A percentile compares a stretch with the other conserved stretches of the same genome.
Evolutionary conservation across 2,888 invertebrate species (phyloP).

Genomic region (Eulithis testata): DNA sequence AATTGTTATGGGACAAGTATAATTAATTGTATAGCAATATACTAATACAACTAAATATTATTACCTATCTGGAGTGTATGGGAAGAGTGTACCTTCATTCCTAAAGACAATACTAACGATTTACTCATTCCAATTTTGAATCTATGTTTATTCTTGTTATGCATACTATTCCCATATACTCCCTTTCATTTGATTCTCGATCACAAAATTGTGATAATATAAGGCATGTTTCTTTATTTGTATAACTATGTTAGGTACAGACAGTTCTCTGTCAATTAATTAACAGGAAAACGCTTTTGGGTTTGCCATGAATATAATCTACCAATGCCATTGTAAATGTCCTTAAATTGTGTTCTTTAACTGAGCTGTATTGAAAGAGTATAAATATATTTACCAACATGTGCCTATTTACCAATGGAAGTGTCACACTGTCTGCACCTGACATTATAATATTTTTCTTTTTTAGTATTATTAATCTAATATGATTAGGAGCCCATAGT

Average conservation of each 20-base stretch:
- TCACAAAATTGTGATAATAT: slow-evolving; percentile 55
- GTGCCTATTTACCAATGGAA: slow-evolving; percentile 47
- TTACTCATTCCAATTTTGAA: slow-evolving; percentile 43
- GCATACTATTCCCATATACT: slow-evolving; percentile 49
- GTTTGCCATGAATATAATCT: slow-evolving; percentile 42
- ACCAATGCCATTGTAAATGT: slow-evolving; percentile 43
- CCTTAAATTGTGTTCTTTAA: slow-evolving; percentile 29
- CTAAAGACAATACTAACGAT: slow-evolving; percentile 49
- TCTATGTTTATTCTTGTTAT: slow-evolving; percentile 37
- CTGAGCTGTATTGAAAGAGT: slow-evolving; percentile 32
- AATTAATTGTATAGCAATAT: slow-evolving; percentile 24
- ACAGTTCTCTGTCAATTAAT: slow-evolving; percentile 65
- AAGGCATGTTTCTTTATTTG: slow-evolving; percentile 55
- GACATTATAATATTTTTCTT: slow-evolving; percentile 59
- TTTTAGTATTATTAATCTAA: slow-evolving; percentile 64
- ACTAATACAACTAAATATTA: slow-evolving; percentile 31
- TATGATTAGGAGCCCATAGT: slow-evolving; percentile 61
- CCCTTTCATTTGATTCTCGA: slow-evolving; percentile 36
- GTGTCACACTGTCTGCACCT: slow-evolving; percentile 68
- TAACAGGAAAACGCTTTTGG: slow-evolving; percentile 62
- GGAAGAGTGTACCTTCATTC: slow-evolving; percentile 52
- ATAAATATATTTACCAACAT: slow-evolving; percentile 39
- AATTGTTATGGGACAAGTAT: slow-evolving; percentile 43
- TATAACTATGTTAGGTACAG: slow-evolving; percentile 67
- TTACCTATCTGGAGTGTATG: slow-evolving; percentile 48